A percentile compares a stretch with the other conserved stretches of the same genome.
Conservation (phyloP, 2,888 invertebrate species). For the Keiferia lycopersicella region DNA sequence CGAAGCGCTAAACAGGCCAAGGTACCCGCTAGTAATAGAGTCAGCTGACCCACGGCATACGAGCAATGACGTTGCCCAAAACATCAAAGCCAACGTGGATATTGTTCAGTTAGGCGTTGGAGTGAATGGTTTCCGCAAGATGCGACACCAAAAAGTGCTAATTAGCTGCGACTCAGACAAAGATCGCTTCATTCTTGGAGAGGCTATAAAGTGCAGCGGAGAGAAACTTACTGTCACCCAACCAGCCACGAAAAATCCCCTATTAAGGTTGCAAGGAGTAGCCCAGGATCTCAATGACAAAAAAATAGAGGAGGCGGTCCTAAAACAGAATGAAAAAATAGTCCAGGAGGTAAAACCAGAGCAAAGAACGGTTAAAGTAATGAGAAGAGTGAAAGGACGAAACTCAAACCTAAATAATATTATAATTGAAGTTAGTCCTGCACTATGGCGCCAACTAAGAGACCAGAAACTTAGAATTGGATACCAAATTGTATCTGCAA, state of each 20-base stretch:
- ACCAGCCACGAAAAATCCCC: slow-evolving; percentile 28
- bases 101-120: background rate
- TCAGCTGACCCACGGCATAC: background rate
- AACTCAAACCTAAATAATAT: background rate
- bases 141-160: slow-evolving; percentile 1
- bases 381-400: background rate
- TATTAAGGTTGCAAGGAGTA: slow-evolving; percentile 9
- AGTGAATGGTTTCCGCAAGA: background rate
- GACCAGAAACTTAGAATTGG: background rate
- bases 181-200: slow-evolving; percentile 11
- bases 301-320: background rate
- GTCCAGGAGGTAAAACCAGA: background rate
- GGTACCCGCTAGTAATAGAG: background rate
- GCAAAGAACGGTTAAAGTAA: background rate
- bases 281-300: slow-evolving; percentile 23
- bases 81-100: background rate
- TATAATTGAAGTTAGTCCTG: background rate
- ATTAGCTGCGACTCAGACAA: slow-evolving; percentile 7
- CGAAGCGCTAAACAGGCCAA: background rate
- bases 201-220: background rate
- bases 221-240: slow-evolving; percentile 9
- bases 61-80: background rate
- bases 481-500: background rate
- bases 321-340: background rate
- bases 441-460: background rate